phyloP scores from a whole-genome alignment of 2,888 invertebrate genomes.

The Physocephala rufipes region DNA sequence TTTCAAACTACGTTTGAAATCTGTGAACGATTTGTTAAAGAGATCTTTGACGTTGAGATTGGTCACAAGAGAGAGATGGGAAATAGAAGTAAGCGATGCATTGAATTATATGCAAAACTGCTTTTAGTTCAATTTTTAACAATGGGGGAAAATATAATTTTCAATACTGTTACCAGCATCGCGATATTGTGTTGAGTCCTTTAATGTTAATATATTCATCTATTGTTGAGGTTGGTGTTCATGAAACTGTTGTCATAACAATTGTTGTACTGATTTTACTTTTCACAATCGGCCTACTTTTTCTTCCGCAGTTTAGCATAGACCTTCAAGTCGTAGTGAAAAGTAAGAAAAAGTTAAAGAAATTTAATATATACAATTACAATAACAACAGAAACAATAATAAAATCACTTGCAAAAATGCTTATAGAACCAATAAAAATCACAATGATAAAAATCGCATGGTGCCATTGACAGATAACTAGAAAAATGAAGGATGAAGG shows the following conservation, averaged over 20 bases:
- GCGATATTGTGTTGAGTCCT: not conserved
- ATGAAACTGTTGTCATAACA: not conserved
- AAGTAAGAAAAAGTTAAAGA: slow-evolving; percentile 5
- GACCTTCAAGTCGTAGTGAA: slow-evolving; percentile 16
- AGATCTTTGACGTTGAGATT: no score
- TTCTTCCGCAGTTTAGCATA: slow-evolving; percentile 24
- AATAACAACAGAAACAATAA: slow-evolving; percentile 12
- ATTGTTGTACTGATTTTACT: not conserved
- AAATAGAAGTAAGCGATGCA: no score
- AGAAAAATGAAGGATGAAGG: not conserved
- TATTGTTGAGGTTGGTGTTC: not conserved
- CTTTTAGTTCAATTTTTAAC: slow-evolving; percentile 34
- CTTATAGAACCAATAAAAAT: not conserved
- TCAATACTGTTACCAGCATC: not conserved
- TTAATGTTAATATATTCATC: slow-evolving; percentile 3
- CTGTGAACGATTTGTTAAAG: no score
- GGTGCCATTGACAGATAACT: no score
- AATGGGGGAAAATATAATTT: slow-evolving; percentile 21
- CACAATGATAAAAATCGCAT: not conserved
- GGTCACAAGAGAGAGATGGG: no score
- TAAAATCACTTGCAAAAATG: not conserved
- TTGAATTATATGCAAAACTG: no score
- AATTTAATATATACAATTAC: not conserved
- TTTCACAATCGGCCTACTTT: not conserved
- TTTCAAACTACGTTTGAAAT: no score